These are phyloP conservation scores for Leucosticte australis DNA, from an alignment of 2,113 vertebrate genomes.

Conservation along the genomic window DNA sequence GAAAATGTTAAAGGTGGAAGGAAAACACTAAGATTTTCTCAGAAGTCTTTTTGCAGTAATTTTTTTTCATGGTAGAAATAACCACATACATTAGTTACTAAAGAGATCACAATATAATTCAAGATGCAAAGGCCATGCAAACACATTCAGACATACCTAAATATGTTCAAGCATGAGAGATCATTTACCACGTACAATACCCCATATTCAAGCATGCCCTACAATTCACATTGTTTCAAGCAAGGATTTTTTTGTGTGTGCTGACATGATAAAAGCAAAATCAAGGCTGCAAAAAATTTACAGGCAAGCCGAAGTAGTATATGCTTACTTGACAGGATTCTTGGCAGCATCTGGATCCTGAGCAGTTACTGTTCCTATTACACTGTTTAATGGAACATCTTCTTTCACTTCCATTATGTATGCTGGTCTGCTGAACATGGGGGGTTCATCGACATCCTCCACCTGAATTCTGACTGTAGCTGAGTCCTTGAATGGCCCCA, in stretches of 20 bases:
- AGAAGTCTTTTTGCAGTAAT: background rate
- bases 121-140: background rate
- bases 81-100: background rate
- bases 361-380: conserved; percentile 85
- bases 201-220: background rate
- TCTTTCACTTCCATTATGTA: conserved; percentile 92
- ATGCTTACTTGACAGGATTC: conserved; percentile 88
- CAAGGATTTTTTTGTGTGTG: background rate
- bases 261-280: background rate
- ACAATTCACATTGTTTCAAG: background rate
- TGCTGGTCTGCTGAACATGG: conserved; percentile 82
- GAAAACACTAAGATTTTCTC: background rate
- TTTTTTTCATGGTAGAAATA: background rate
- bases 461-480: conserved; percentile 86
- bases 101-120: background rate
- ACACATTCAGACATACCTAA: background rate
- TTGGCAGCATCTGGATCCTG: conserved; percentile 85
- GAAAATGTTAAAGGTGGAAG: background rate
- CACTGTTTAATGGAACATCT: conserved; percentile 78
- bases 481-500: conserved; percentile 88
- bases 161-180: background rate
- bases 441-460: conserved; percentile 93
- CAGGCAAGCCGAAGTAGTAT: background rate
- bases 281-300: background rate
- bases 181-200: background rate